phyloP scores from a whole-genome alignment of 53 echinoderm and acorn worm genomes.

The Crossaster papposus region DNA sequence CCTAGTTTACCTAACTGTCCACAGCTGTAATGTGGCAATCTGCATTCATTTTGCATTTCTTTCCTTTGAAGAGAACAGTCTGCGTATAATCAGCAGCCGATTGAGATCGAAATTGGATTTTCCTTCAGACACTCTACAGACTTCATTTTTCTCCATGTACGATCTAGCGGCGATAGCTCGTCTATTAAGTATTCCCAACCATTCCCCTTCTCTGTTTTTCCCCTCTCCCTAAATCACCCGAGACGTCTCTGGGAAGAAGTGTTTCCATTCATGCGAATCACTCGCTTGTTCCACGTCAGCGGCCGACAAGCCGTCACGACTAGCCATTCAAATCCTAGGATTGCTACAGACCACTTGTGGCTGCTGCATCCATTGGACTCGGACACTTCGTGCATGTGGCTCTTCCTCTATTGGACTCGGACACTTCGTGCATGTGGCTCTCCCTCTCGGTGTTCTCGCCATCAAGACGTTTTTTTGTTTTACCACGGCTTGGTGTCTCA shows the following conservation, averaged over 20 bases:
- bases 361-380: background rate
- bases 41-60: slow-evolving; percentile 2
- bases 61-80: background rate
- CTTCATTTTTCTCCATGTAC: background rate
- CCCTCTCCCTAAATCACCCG: background rate
- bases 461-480: no score
- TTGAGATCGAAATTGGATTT: background rate
- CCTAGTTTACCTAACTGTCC: background rate
- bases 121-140: background rate
- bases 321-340: background rate
- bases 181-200: background rate
- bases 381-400: background rate
- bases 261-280: background rate
- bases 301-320: background rate
- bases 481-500: no score
- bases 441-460: background rate
- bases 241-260: background rate
- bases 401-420: background rate
- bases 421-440: background rate
- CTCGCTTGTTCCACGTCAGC: background rate
- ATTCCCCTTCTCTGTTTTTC: background rate
- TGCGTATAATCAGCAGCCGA: background rate
- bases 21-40: background rate
- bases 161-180: background rate
- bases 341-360: slow-evolving; percentile 7